Evolutionary conservation across 2,888 invertebrate species (phyloP), one percentile per base, ranked within the genome.

Genomic region (Alcis repandata): DNA sequence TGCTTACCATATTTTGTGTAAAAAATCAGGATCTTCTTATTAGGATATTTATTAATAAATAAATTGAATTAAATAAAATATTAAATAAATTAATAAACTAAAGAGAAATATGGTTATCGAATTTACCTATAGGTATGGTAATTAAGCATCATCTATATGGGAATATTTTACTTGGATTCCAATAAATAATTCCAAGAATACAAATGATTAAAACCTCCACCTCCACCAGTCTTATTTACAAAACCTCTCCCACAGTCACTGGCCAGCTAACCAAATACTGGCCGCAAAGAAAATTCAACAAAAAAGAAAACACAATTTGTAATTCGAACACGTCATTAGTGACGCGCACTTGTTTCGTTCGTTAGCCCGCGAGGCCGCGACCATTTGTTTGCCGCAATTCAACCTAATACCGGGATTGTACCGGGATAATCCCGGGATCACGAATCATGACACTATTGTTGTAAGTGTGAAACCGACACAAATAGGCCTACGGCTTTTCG

Each of bases 401-500:
- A 87, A 86, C 88, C 89, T 92, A 92, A 92, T 90, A 64, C 72
- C 65, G 57, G 71, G 70, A 72, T 72, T 69, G 68, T 70, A 59
- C 67, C 46, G 60, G 68, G 88, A 91, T 92, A 89, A 92, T 91
- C 92, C 73, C 88, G 79, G 92, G 92, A 91, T 93, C 91, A 92
- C 84, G 92, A 92, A 93, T 93, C 92, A 93, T 93, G 93, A 91
- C 93, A 91, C 93, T 92, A 93, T 93, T 93, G 93, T 93, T 92
- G 92, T 91, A 92, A 92, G 93, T 93, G 93, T 92, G 93, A 93
- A 93, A 92, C 92, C 92, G 92, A 92, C 92, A 87, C 91, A 93
- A 93, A 93, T 91, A 92, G 91, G 92, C 91, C 91, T 78, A 79
- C 73, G 78, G 83, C 79, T 82, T 74, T 83, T 71, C 70, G 72